Evolutionary conservation across 2,888 invertebrate species (phyloP).

Genomic region (Microplitis manilae): DNA sequence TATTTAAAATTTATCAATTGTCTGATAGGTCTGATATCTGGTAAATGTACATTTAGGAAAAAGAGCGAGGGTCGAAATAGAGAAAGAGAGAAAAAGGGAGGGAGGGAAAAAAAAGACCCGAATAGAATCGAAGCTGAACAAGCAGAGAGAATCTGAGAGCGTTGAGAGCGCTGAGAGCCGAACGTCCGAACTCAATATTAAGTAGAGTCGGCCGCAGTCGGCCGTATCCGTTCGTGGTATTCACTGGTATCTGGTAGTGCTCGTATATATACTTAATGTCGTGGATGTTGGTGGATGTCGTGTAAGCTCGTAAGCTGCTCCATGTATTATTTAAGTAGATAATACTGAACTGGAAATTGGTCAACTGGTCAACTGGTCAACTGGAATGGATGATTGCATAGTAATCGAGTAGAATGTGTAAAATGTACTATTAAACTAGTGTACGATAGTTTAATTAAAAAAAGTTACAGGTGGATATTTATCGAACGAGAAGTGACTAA

Average conservation of each 20-base stretch:
- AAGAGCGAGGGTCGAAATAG: constrained; percentile 16
- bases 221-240: not conserved
- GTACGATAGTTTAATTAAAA: not conserved
- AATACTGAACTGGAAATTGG: too few relatives aligned
- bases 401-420: not conserved
- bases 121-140: constrained; percentile 11
- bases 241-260: not conserved
- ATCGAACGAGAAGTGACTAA: constrained; percentile 10
- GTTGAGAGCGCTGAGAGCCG: not conserved
- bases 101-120: not conserved
- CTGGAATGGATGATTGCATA: not conserved
- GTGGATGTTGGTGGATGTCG: not conserved
- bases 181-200: constrained; percentile 23
- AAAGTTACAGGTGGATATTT: constrained; percentile 40
- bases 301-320: not conserved
- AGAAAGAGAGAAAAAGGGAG: not conserved
- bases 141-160: not conserved
- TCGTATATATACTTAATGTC: not conserved
- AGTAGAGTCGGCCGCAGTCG: not conserved
- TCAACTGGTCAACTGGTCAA: too few relatives aligned
- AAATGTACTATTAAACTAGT: not conserved
- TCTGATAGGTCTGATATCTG: constrained; percentile 10
- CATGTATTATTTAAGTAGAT: constrained; percentile 15
- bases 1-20: not conserved
- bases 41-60: not conserved